These are phyloP conservation scores for Fratercula arctica DNA, from an alignment of 2,797 vertebrate genomes.

Conservation along the genomic window DNA sequence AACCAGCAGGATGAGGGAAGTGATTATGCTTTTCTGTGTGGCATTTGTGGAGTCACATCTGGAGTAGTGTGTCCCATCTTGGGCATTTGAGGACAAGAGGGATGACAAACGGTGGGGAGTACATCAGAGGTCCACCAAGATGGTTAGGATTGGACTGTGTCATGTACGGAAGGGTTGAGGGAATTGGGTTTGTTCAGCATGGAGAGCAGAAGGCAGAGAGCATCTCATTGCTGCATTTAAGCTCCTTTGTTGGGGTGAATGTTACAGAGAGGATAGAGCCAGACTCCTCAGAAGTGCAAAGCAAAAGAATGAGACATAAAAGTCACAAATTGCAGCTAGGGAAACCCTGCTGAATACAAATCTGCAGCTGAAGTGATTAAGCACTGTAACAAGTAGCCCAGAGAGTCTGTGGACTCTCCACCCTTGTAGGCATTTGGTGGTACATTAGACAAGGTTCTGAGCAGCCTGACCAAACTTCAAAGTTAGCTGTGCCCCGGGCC, in stretches of 20 bases:
- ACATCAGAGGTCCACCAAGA: not conserved
- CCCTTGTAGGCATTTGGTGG: not conserved
- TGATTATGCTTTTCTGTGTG: not conserved
- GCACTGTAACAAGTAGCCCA: not conserved
- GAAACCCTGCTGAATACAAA: not conserved
- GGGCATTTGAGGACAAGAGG: not conserved
- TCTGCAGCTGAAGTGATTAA: not conserved
- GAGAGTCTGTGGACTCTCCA: not conserved
- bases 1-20: not conserved
- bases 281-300: not conserved
- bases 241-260: rapidly evolving
- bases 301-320: not conserved
- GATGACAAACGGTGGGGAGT: not conserved
- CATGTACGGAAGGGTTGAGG: rapidly evolving
- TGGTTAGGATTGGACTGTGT: not conserved
- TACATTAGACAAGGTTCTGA: not conserved
- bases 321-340: not conserved
- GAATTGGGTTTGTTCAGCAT: not conserved
- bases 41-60: not conserved
- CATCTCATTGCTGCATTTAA: not conserved
- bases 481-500: not conserved
- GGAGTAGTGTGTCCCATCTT: rapidly evolving
- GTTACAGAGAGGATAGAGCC: not conserved
- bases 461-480: not conserved
- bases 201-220: not conserved